These are phyloP conservation scores for Regulus satrapa DNA, from an alignment of 2,113 vertebrate genomes.

Conservation along the genomic window DNA sequence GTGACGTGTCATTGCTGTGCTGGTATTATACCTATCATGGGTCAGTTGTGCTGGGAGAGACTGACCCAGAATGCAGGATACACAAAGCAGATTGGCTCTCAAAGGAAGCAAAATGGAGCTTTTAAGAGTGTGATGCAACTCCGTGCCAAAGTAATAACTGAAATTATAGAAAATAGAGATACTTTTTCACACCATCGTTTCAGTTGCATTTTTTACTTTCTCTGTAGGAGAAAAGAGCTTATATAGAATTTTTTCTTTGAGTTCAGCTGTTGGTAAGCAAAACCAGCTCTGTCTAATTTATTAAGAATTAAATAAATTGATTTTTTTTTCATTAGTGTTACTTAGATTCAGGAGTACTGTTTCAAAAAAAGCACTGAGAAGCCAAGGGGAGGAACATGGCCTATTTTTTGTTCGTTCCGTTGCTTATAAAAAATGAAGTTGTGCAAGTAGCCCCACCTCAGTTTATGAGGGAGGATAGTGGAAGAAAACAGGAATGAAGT, in stretches of 20 bases:
- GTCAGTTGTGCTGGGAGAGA: neutral
- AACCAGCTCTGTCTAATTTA: neutral
- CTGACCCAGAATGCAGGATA: neutral
- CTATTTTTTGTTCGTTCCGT: neutral
- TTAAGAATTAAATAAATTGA: neutral
- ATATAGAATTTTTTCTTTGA: neutral
- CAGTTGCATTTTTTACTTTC: neutral
- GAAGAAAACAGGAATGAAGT: neutral
- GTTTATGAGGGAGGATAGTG: neutral
- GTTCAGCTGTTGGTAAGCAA: neutral
- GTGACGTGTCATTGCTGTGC: neutral
- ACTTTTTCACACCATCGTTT: neutral
- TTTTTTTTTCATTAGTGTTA: neutral
- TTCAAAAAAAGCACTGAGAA: neutral
- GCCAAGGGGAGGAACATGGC: neutral
- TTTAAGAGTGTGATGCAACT: neutral
- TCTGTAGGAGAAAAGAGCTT: neutral
- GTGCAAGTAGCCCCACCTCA: neutral
- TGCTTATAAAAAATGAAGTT: neutral
- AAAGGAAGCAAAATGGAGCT: neutral
- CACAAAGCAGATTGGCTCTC: neutral
- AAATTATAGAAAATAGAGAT: neutral
- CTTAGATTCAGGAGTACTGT: neutral
- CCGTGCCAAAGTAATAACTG: neutral
- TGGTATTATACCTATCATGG: neutral